These are phyloP conservation scores for Chaetodon trifascialis DNA, from an alignment of 2,113 vertebrate species.

Conservation along the genomic window DNA sequence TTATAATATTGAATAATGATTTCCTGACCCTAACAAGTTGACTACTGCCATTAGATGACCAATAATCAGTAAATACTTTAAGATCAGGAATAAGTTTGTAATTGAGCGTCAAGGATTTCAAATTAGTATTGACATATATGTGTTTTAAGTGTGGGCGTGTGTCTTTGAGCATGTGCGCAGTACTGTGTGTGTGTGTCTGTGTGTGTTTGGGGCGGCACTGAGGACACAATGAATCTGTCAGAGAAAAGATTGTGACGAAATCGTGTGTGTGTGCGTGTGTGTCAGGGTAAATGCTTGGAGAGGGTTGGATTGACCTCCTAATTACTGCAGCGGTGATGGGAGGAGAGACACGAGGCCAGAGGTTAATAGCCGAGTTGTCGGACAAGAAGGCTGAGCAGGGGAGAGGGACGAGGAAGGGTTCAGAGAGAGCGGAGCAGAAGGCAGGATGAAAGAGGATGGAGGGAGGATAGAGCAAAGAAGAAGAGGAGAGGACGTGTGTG, in stretches of 20 bases:
- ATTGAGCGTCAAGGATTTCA: neutral
- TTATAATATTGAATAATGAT: constrained; percentile 1
- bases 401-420: neutral
- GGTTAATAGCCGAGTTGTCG: constrained; percentile 96
- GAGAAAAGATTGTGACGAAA: neutral
- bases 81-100: neutral
- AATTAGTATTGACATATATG: neutral
- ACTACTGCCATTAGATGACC: neutral
- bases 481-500: neutral
- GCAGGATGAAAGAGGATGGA: neutral
- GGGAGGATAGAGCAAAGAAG: neutral
- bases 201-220: neutral
- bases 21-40: neutral
- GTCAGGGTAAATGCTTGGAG: constrained; percentile 92
- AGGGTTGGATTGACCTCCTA: constrained; percentile 96
- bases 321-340: constrained; percentile 97
- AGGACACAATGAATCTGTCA: constrained; percentile 28
- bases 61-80: constrained; percentile 8
- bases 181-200: neutral
- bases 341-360: constrained; percentile 90
- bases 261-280: neutral
- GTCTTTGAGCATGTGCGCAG: neutral
- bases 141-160: neutral
- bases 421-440: neutral
- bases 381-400: constrained; percentile 69